These are phyloP conservation scores for Chionomys nivalis DNA, from an alignment of 2,113 vertebrate species.

Conservation along the genomic window DNA sequence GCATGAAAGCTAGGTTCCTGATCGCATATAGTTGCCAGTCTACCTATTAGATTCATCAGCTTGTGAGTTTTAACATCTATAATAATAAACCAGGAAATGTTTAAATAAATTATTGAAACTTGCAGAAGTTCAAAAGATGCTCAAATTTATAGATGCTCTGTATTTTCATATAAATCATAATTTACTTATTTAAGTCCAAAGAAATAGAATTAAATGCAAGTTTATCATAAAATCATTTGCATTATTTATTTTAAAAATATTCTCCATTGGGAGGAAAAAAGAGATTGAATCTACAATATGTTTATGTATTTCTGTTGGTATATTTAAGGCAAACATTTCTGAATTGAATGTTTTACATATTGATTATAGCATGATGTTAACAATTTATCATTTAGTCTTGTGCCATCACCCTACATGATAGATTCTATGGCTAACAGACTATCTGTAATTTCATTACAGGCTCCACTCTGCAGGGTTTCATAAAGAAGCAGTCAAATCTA, in stretches of 20 bases:
- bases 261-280: conserved; percentile 5
- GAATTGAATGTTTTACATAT: conserved; percentile 43
- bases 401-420: conserved; percentile 24
- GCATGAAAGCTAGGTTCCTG: not conserved
- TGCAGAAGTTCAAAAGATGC: not conserved
- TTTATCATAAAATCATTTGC: conserved; percentile 56
- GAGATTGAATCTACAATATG: conserved; percentile 24
- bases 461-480: conserved; percentile 47
- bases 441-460: conserved; percentile 66
- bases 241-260: conserved; percentile 54
- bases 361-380: conserved; percentile 63
- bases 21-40: not conserved
- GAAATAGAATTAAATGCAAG: conserved; percentile 35
- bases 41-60: not conserved
- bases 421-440: conserved; percentile 54
- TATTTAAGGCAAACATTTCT: conserved; percentile 19
- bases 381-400: conserved; percentile 47
- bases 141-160: not conserved
- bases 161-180: not conserved
- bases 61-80: not conserved
- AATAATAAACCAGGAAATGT: not conserved
- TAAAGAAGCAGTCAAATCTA: conserved; percentile 73
- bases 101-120: not conserved
- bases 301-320: conserved; percentile 31
- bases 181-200: not conserved